Base-by-base conservation (phyloP, 2,113 vertebrate genomes). In the Anas platyrhynchos region DNA sequence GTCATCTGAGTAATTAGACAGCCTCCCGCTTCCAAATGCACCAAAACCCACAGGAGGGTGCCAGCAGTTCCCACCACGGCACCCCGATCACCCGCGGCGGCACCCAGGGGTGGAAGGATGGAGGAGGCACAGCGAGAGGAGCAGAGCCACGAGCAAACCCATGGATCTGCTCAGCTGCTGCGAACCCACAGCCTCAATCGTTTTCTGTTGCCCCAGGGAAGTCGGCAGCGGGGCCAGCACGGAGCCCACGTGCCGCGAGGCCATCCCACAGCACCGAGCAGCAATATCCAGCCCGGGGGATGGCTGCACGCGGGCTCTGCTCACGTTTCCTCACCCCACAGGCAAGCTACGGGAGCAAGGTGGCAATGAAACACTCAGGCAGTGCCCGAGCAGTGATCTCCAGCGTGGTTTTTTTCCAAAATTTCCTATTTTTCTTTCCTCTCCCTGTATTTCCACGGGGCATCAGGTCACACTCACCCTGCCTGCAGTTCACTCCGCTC, bases 1-100 rank as follows among this genome's bases (percentile, higher is more conserved):
- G 82, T 87, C 92, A 94, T 96, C 89, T 96, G 91, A 85, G 76
- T 94, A 97, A 96, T 94, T 43, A 95, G 78, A 90, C 89, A 94
- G 88, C 89, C 86, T 48, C 71, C 82, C 27, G 84, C 79, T 59
- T 94, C 94, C 76, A 94, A 89, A 71, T 14, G n/a, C n/a, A 81
- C 74, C 8, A 2, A 88, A 88, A 56, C 8, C 76, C 34, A 67
- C n/a, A 36, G 46, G 4, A 83, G 71, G 0, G 2, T 32, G 43
- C 77, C 81, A 89, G 66, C 44, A 91, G 55, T 52, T 68, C 7
- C 69, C 69, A 41, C 41, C 41, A 12, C 41, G 12, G 41, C 41
- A 41, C 41, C 41, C 41, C 41, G 41, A 41, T 41, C 41, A 13
- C 18, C 67, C 55, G 27, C 21, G 50, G 48, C 0, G 3, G 62